Base-by-base conservation (phyloP, 2,888 invertebrate species). In the Lordiphosa andalusiaca region DNA sequence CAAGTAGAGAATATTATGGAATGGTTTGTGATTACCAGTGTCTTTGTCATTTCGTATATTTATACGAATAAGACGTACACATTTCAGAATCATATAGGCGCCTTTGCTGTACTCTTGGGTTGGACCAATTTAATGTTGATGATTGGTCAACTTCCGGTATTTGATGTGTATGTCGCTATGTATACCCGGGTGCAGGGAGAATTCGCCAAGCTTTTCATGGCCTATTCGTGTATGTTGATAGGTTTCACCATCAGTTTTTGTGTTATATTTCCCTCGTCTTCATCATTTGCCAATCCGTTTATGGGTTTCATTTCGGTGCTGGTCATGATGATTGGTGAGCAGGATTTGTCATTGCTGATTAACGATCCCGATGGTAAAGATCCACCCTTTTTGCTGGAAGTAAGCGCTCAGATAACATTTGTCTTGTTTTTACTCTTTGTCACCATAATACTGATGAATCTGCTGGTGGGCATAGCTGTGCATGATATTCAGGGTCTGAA, bases 91-190 rank as follows among this genome's bases (percentile, higher is more conserved):
- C 95, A 96, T 85, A 93, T 96, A 19, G 96, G 95, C 0, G 96
- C 96, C 0, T 95, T 96, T 84, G 95, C 95, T 0, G 95, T 96
- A 0, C 91, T 96, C 4, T 93, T 95, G 39, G 95, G 95, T 4
- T 96, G 96, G 96, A 95, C 95, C 4, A 95, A 96, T 88, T 90
- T 96, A n/a, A 95, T 96, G 95, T 90, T 95, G 87, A 95, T 96
- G 95, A 94, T 96, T 56, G 96, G 96, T 0, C 95, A 96, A 80
- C 90, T 96, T 37, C 96, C 96, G 0, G 93, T 95, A 48, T 95
- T 96, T 84, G 96, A 96, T 13, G 94, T 96, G 0, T 96, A 96
- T 85, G 96, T 96, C 3, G 96, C 96, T 0, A 96, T 96, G 96
- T 96, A 95, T 76, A 95, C 95, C 1, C 93, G 95, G 88, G 95